Base-by-base conservation (phyloP, 2,113 vertebrate species). In the Myocastor coypus region DNA sequence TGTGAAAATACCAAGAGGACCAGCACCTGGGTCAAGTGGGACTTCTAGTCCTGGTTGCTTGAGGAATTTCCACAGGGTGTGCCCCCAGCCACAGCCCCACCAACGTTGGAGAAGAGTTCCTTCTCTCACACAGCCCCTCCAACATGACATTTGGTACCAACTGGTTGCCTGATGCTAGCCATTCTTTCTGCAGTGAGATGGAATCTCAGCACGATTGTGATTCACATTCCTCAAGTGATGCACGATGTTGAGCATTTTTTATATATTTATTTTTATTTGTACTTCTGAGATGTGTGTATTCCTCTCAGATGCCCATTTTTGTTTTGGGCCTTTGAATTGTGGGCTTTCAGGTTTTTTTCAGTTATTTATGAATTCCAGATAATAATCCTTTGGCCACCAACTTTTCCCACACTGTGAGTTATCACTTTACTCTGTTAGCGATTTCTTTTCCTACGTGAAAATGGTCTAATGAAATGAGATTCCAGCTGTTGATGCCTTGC, bases 111-210 rank as follows among this genome's bases (percentile, higher is more conserved):
- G 66, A 69, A 69, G 32, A 3, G 16, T 19, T n/a, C 34, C 14
- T n/a, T n/a, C 7, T 5, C 19, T 34, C 32, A 6, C 14, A n/a
- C 32, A 69, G 6, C 2, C 2, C 66, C 16, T 3, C 14, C 14
- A 19, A 6, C 66, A n/a, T 69, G 17, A 6, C 66, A n/a, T 69
- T 69, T 69, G 13, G 8, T n/a, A n/a, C 2, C 7, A 2, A 7
- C 19, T 69, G 34, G 14, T n/a, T 57, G 17, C 55, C 55, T 57
- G 55, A 57, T n/a, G 66, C 17, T 17, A 69, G 66, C 66, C 34
- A 69, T 19, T 8, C 2, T 19, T 69, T n/a, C 66, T 3, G 9
- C 4, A 10, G 61, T 30, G 14, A 69, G 34, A 69, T n/a, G 34
- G 16, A n/a, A n/a, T 19, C 66, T 34, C 66, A 69, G 2, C 34